Conservation (phyloP, 2,888 invertebrate genomes). For the Caenorhabditis afra region DNA sequence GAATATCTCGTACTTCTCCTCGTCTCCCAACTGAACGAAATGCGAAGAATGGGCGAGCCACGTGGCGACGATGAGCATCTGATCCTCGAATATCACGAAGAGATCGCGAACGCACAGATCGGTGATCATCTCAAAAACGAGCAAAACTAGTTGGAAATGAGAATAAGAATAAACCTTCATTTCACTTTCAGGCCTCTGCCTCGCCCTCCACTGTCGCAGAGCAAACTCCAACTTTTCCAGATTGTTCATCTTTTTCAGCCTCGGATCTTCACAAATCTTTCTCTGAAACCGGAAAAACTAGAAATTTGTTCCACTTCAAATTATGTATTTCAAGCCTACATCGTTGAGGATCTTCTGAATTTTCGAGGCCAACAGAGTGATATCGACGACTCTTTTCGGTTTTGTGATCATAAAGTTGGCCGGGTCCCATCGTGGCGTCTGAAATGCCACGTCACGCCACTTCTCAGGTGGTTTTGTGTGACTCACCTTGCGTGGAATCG, state of each 20-base stretch:
- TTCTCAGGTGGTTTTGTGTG: neutral
- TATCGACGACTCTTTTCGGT: conserved; percentile 41
- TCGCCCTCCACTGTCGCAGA: conserved; percentile 28
- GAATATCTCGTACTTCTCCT: conserved; percentile 55
- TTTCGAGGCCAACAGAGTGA: conserved; percentile 14
- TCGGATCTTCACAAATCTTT: conserved; percentile 25
- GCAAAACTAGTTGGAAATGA: neutral
- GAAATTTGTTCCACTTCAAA: neutral
- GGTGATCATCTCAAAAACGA: conserved; percentile 20
- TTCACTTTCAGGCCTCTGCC: conserved; percentile 29
- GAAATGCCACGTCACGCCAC: neutral
- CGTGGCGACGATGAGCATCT: conserved; percentile 56
- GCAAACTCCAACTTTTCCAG: conserved; percentile 30
- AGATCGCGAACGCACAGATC: conserved; percentile 23
- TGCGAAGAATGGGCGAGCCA: conserved; percentile 60
- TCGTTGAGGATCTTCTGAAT: conserved; percentile 52
- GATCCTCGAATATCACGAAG: conserved; percentile 41
- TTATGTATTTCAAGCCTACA: too few relatives aligned
- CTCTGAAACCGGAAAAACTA: conserved; percentile 21
- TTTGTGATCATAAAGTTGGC: conserved; percentile 16
- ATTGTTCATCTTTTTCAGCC: conserved; percentile 28
- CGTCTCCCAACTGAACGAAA: conserved; percentile 42
- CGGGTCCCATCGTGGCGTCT: neutral
- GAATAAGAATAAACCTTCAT: conserved; percentile 33
- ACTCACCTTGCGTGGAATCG: too few relatives aligned